Percentiles rank a stretch among this genome's conserved stretches.
phyloP scores from a whole-genome alignment of 2,888 invertebrate species.

The Stenchaetothrips biformis region DNA sequence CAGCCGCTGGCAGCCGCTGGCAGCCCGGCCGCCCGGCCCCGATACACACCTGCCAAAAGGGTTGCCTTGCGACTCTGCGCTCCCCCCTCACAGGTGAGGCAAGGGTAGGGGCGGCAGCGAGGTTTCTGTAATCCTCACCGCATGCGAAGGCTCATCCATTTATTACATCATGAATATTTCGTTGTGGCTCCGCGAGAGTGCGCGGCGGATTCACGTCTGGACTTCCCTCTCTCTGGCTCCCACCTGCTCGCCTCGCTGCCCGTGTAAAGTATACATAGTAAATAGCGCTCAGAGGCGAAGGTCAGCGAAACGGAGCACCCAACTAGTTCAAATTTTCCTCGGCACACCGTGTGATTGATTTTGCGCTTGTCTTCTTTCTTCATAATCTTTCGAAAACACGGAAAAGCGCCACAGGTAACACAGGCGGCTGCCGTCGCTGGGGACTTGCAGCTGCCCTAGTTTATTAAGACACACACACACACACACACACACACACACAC shows the following conservation, averaged over 20 bases:
- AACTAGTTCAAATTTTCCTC: too few relatives aligned
- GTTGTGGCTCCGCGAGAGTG: background rate
- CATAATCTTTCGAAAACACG: too few relatives aligned
- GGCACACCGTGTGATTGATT: too few relatives aligned
- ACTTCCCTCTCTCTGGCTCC: background rate
- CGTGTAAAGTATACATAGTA: background rate
- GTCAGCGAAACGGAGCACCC: too few relatives aligned
- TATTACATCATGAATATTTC: constrained; percentile 18
- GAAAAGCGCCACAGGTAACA: too few relatives aligned
- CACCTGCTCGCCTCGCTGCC: background rate
- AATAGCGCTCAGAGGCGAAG: background rate
- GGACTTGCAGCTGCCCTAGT: too few relatives aligned
- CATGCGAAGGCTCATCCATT: constrained; percentile 21
- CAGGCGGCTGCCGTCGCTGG: too few relatives aligned
- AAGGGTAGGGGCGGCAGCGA: background rate
- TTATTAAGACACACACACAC: too few relatives aligned
- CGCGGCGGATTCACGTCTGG: background rate
- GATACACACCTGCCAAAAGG: constrained; percentile 12
- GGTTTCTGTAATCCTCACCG: constrained; percentile 1
- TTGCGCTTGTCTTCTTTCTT: too few relatives aligned
- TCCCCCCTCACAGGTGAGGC: background rate
- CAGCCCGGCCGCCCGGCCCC: background rate
- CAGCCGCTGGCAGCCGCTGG: background rate
- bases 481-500: too few relatives aligned
- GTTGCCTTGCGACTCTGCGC: background rate